Conservation (phyloP, 2,113 vertebrate species). For the Heterotilapia buettikoferi region DNA sequence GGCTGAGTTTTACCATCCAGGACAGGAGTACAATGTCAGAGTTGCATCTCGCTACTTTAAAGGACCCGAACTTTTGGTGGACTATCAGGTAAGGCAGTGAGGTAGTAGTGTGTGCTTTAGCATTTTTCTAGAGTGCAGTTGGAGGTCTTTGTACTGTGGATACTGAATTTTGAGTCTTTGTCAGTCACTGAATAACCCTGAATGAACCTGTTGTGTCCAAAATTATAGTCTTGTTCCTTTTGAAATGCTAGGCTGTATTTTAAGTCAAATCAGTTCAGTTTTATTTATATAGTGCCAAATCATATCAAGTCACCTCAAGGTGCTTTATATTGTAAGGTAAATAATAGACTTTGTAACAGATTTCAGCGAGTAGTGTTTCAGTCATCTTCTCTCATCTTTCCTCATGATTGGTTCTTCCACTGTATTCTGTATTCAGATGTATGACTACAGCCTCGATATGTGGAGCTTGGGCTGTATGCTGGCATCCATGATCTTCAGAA, state of each 20-base stretch:
- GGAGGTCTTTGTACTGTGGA: neutral
- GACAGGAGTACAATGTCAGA: constrained; percentile 83
- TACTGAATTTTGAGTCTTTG: neutral
- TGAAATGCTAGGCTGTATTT: neutral
- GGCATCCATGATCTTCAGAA: constrained; percentile 86
- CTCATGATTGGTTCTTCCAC: neutral
- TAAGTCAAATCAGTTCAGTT: neutral
- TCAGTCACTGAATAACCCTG: neutral
- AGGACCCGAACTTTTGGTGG: constrained; percentile 82
- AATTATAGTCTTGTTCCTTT: neutral
- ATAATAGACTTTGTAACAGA: neutral
- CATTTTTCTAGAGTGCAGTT: neutral
- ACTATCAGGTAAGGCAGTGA: constrained; percentile 74
- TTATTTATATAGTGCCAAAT: neutral
- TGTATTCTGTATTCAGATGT: constrained; percentile 69
- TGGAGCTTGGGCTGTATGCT: constrained; percentile 85
- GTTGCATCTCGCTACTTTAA: constrained; percentile 85
- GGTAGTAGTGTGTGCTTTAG: neutral
- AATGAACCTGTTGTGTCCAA: neutral
- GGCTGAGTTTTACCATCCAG: constrained; percentile 85
- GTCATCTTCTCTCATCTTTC: neutral
- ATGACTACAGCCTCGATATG: constrained; percentile 86
- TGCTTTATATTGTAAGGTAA: neutral
- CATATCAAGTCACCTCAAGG: neutral
- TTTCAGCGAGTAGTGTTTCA: neutral